phyloP scores from a whole-genome alignment of 2,888 invertebrate genomes.

The Conus canariensis region DNA sequence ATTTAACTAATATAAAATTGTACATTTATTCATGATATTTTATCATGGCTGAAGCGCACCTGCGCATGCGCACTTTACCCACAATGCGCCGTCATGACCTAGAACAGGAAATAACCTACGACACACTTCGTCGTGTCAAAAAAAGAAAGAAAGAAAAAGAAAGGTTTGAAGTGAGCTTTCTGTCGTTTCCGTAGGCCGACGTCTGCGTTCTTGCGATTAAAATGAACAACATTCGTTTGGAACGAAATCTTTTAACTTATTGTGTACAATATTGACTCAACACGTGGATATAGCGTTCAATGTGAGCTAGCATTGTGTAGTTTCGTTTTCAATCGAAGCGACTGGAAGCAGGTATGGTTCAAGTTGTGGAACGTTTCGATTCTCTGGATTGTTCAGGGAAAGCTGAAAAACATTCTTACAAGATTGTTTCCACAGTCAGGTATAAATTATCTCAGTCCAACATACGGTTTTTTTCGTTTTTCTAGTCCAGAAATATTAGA shows the following conservation, averaged over 20 bases:
- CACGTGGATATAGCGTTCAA: not conserved
- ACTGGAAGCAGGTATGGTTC: too few relatives aligned
- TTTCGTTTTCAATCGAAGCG: too few relatives aligned
- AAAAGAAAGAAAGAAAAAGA: not conserved
- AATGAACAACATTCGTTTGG: not conserved
- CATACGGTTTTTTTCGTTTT: too few relatives aligned
- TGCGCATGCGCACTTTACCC: slow-evolving; percentile 57
- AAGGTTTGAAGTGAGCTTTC: not conserved
- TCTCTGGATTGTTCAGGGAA: too few relatives aligned
- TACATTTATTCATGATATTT: slow-evolving; percentile 52
- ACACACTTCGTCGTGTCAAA: not conserved
- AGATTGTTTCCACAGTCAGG: too few relatives aligned
- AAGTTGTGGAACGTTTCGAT: too few relatives aligned
- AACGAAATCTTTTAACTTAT: not conserved
- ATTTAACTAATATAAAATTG: slow-evolving; percentile 45
- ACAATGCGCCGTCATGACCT: slow-evolving; percentile 48
- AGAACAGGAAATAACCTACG: slow-evolving; percentile 43
- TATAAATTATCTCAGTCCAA: too few relatives aligned
- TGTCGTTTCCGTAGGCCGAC: not conserved
- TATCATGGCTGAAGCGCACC: slow-evolving; percentile 56
- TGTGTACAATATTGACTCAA: not conserved
- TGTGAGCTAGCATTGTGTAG: too few relatives aligned
- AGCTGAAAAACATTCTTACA: too few relatives aligned
- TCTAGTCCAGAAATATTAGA: too few relatives aligned
- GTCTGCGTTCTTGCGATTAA: not conserved